A percentile compares a stretch with the other conserved stretches of the same genome.
Conservation (phyloP, 2,888 invertebrate species). For the Acutogordius australiensis region DNA sequence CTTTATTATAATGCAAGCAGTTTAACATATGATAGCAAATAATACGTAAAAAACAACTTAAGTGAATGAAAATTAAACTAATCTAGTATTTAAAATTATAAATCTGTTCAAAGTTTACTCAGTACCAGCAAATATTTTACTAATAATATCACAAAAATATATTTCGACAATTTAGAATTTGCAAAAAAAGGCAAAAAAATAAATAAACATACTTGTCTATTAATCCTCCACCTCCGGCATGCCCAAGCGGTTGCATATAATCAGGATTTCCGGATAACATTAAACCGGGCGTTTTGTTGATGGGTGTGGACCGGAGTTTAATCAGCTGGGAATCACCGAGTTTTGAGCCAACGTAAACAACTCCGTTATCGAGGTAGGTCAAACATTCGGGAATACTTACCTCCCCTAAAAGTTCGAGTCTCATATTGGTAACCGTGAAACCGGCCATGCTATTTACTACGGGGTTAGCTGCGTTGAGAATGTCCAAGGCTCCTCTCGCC, state of each 20-base stretch:
- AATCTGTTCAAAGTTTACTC: no score
- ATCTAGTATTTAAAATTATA: no score
- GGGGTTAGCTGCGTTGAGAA: not conserved
- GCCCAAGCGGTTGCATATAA: no score
- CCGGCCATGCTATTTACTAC: not conserved
- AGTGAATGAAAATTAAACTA: no score
- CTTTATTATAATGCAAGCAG: no score
- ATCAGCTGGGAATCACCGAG: conserved; percentile 84
- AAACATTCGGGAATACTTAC: conserved; percentile 64
- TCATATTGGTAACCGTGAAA: conserved; percentile 12
- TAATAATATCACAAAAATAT: no score
- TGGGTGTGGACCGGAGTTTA: conserved; percentile 20
- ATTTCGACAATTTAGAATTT: no score
- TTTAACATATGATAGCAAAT: no score
- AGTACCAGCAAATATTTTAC: no score
- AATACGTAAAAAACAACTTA: no score
- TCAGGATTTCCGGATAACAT: no score
- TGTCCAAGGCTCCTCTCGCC: not conserved
- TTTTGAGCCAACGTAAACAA: conserved; percentile 66
- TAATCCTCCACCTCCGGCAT: conserved; percentile 24
- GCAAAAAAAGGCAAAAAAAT: not conserved
- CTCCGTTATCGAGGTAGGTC: conserved; percentile 88
- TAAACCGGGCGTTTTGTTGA: no score
- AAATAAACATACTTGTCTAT: not conserved
- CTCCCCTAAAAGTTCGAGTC: conserved; percentile 22